Base-by-base conservation (phyloP, 1,140 invertebrate genomes). In the Anastrepha obliqua region DNA sequence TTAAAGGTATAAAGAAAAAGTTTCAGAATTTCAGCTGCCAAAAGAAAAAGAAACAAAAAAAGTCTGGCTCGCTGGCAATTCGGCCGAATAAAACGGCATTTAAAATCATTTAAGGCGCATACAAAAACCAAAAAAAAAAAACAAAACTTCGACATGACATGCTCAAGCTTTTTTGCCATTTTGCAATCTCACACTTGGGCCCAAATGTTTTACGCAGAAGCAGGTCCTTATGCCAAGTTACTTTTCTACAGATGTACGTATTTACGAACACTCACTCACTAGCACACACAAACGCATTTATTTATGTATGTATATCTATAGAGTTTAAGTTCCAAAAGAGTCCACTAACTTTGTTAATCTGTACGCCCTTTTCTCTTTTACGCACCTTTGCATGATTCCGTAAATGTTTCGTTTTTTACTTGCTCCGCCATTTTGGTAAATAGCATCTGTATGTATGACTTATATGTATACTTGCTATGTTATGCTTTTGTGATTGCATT, bases 381-480 rank as follows among this genome's bases (percentile, higher is more conserved):
- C 11, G 64, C 29, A 39, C 64, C 64, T 67, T 67, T 65, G 20
- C 20, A 29, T 9, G 29, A 39, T 39, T 65, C 64, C 39, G 64
- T 20, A 67, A 20, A 29, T 39, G 20, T 9, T 67, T 67, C 64
- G 9, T 67, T 67, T 67, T 67, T 9, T 39, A 67, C 64, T 29
- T 67, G 29, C 39, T 67, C 64, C 64, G 64, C 64, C 64, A 67
- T 67, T 67, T 67, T 67, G 64, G 29, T 42, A 67, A 67, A 67
- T 9, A 39, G 29, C 29, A 29, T 29, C 29, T 29, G 29, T 29
- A 29, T 29, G 29, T 29, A 29, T 29, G 29, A 29, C 29, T 29
- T 29, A 29, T 29, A 29, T 29, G 29, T 29, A 29, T 29, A 7
- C 51, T 55, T 13, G 9, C 64, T 67, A 39, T 67, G 64, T 29